A percentile compares a stretch with the other conserved stretches of the same genome.
Conservation (phyloP, 2,797 vertebrate species). For the Parambassis ranga region DNA sequence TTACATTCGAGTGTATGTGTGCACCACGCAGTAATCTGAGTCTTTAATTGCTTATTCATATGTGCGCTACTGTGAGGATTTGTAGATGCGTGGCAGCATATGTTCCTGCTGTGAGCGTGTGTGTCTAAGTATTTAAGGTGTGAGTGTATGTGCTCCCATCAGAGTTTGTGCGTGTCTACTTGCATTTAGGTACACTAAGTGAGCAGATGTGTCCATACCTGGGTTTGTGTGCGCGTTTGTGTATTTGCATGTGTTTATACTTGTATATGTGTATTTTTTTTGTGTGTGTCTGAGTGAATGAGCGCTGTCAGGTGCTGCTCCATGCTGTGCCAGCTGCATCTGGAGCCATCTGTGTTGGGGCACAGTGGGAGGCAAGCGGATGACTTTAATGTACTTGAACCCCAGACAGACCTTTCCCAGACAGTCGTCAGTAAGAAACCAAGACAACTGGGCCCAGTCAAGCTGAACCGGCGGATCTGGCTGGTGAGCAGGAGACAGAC, state of each 20-base stretch:
- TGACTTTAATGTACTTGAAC: slow-evolving; percentile 79
- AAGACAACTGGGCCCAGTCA: slow-evolving; percentile 77
- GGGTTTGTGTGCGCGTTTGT: slow-evolving; percentile 27
- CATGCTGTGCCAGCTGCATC: slow-evolving; percentile 79
- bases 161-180: slow-evolving; percentile 34
- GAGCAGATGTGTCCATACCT: slow-evolving; percentile 57
- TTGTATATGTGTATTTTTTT: slow-evolving; percentile 43
- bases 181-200: slow-evolving; percentile 52
- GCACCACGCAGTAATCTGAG: slow-evolving; percentile 59
- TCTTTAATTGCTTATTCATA: slow-evolving; percentile 73
- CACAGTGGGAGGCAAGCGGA: slow-evolving; percentile 70
- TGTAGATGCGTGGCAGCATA: slow-evolving; percentile 73
- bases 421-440: slow-evolving; percentile 73
- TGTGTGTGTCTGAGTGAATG: slow-evolving; percentile 65
- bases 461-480: slow-evolving; percentile 76
- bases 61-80: slow-evolving; percentile 71
- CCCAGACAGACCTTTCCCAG: slow-evolving; percentile 78
- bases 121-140: slow-evolving; percentile 49
- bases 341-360: slow-evolving; percentile 81
- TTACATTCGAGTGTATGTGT: slow-evolving; percentile 52
- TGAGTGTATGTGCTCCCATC: slow-evolving; percentile 35
- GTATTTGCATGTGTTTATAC: slow-evolving; percentile 49
- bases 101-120: slow-evolving; percentile 73
- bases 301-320: slow-evolving; percentile 78
- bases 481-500: slow-evolving; percentile 76